A percentile compares a stretch with the other conserved stretches of the same genome.
Conservation (phyloP, 2,113 vertebrate genomes). For the Sylvilagus bachmani region DNA sequence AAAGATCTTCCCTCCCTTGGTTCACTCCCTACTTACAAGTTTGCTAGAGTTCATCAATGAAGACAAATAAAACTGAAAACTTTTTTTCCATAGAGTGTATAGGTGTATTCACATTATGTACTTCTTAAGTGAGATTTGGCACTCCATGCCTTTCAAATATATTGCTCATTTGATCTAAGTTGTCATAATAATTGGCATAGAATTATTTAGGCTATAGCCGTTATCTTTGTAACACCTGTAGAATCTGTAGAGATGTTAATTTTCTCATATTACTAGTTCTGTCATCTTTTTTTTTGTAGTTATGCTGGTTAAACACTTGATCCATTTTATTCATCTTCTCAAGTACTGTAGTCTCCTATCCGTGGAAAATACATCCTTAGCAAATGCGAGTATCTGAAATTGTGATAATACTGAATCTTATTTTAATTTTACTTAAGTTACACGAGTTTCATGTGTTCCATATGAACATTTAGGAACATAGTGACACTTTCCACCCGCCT, state of each 20-base stretch:
- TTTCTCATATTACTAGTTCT: neutral
- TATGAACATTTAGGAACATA: no score
- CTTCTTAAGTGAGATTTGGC: neutral
- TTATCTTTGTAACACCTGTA: neutral
- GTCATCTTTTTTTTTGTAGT: neutral
- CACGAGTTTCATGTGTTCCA: no score
- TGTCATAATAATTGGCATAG: neutral
- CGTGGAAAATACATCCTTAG: neutral
- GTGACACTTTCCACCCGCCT: no score
- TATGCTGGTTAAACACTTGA: neutral
- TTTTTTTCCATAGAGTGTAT: neutral
- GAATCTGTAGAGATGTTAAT: neutral
- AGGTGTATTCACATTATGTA: neutral
- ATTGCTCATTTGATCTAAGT: neutral
- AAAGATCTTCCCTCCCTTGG: no score
- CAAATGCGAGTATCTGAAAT: neutral
- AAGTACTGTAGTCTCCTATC: neutral
- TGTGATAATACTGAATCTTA: neutral
- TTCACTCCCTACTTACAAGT: neutral
- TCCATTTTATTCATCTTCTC: neutral
- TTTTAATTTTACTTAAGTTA: no score
- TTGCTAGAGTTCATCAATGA: neutral
- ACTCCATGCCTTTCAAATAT: neutral
- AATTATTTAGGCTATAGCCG: neutral
- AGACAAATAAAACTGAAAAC: neutral